Conservation (phyloP, 2,113 vertebrate species). For the Cryptomyrus ogoouensis region DNA sequence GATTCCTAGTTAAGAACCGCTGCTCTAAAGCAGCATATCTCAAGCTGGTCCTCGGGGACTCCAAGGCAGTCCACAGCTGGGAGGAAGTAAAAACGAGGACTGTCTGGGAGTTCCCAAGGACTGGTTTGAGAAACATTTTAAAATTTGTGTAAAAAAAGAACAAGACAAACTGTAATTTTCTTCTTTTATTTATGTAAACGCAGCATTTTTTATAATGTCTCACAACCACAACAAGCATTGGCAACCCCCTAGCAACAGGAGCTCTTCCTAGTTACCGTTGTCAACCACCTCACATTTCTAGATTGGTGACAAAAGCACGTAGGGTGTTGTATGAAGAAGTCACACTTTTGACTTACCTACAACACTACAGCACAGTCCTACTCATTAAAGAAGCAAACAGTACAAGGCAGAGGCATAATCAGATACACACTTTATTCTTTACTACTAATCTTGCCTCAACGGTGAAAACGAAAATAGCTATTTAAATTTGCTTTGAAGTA, state of each 20-base stretch:
- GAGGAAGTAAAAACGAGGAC: neutral
- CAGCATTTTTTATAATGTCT: neutral
- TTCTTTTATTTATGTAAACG: neutral
- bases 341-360: neutral
- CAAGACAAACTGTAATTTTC: neutral
- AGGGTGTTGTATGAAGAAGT: neutral
- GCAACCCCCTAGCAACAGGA: neutral
- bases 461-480: constrained; percentile 28
- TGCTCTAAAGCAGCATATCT: neutral
- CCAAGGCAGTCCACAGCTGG: neutral
- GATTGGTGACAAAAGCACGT: neutral
- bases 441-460: constrained; percentile 40
- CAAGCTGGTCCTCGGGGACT: neutral
- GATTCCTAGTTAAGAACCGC: too few species aligned
- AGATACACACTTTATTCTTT: constrained; percentile 25
- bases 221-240: neutral
- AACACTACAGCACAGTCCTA: neutral
- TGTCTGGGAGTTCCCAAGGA: neutral
- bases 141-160: neutral
- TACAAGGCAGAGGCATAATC: constrained; percentile 3
- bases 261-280: neutral
- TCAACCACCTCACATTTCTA: neutral
- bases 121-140: neutral
- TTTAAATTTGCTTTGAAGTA: constrained; percentile 11
- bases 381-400: neutral